Evolutionary conservation across 2,113 vertebrate genomes (phyloP), one percentile per base, ranked within the genome.

Genomic region (Seriola aureovittata): DNA sequence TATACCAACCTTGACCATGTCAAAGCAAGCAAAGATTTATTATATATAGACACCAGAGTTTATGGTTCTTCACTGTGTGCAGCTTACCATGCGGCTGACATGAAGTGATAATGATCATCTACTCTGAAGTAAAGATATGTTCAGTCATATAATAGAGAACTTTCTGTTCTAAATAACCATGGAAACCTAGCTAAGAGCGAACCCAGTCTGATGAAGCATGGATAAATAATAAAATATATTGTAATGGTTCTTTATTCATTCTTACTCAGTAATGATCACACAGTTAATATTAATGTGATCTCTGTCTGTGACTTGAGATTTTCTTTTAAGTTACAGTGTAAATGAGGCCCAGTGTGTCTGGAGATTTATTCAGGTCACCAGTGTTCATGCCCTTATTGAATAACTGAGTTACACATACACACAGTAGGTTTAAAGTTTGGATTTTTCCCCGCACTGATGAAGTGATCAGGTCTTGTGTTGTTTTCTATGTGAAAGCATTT

Each of bases 201-300:
- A 19, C 46, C 25, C 52, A 91, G 71, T 87, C 67, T 68, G 88
- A 89, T 54, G n/a, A 91, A 93, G 92, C 92, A 94, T 94, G 92
- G 86, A 86, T 85, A 87, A 80, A 81, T 87, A 83, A 50, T 82
- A 75, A 85, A 82, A 74, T 88, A 82, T 89, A 82, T 89, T 59
- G 81, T 91, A 87, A 71, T 79, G 82, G 76, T 80, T 62, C 57
- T 85, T 78, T 77, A 83, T 86, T 78, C 71, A 70, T 84, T 80
- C 83, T 85, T 83, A 76, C 74, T 46, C 69, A 66, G 78, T 74
- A 60, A 81, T 60, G 71, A 78, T 87, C 67, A 80, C 48, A 60
- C 48, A 81, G 67, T 52, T 69, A 54, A 82, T 60, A 79, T 58
- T 78, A 25, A 86, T 77, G 46, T 79, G 80, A 91, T 80, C 58